Percentiles rank a stretch among this genome's conserved stretches.
Conservation (phyloP, 92 coral and sea anemone genomes). For the Chrysogorgia sp. region DNA sequence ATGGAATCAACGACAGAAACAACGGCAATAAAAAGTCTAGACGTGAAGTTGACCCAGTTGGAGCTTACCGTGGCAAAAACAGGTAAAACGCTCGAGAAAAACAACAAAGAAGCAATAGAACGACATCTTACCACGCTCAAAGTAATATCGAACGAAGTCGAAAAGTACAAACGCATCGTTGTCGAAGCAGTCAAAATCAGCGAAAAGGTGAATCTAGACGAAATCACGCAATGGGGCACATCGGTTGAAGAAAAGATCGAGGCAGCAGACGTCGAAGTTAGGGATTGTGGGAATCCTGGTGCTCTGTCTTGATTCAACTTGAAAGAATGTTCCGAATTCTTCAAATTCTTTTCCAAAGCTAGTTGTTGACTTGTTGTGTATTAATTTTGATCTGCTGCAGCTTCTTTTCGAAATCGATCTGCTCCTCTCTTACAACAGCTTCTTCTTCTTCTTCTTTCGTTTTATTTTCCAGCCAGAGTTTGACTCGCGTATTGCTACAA, state of each 20-base stretch:
- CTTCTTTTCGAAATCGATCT: too few relatives aligned
- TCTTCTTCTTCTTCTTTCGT: too few relatives aligned
- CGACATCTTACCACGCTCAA: background rate
- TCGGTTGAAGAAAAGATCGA: background rate
- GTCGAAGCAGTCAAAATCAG: conserved; percentile 9
- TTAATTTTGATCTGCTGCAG: too few relatives aligned
- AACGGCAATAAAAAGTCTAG: background rate
- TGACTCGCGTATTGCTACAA: too few relatives aligned
- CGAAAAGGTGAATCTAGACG: background rate
- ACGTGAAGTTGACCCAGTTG: background rate
- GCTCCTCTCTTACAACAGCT: too few relatives aligned
- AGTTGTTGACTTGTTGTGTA: too few relatives aligned
- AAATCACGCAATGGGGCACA: background rate
- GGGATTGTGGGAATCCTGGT: too few relatives aligned
- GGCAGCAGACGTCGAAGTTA: conserved; percentile 4
- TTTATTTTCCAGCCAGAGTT: too few relatives aligned
- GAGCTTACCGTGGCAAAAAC: background rate
- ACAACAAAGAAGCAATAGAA: conserved; percentile 6
- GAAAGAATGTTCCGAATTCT: too few relatives aligned
- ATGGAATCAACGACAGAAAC: background rate
- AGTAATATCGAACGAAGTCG: background rate
- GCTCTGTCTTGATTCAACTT: too few relatives aligned
- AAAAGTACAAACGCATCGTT: background rate
- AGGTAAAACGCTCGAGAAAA: background rate
- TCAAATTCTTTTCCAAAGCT: too few relatives aligned